These are phyloP conservation scores for Pseudomyrmex dendroicus DNA, from an alignment of 1,140 invertebrate genomes.

Conservation along the genomic window DNA sequence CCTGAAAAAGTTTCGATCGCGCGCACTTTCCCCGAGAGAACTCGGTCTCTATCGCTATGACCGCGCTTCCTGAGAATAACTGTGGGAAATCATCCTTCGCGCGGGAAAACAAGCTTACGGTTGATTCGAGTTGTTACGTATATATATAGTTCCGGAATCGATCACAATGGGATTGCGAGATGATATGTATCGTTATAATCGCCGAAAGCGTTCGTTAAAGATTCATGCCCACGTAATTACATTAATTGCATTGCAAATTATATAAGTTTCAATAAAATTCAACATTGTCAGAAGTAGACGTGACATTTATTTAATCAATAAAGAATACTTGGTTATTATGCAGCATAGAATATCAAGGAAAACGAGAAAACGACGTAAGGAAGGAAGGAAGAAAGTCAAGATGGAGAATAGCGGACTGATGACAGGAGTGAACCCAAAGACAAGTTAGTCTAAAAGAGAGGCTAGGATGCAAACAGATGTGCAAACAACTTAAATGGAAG, in stretches of 20 bases:
- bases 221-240: slow-evolving; percentile 27
- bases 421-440: slow-evolving; percentile 58
- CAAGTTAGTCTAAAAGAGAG: slow-evolving; percentile 58
- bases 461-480: slow-evolving; percentile 75
- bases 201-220: slow-evolving; percentile 36
- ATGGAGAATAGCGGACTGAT: slow-evolving; percentile 45
- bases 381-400: slow-evolving; percentile 7
- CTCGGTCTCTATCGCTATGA: slow-evolving; percentile 21
- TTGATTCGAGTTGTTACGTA: neutral
- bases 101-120: neutral
- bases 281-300: neutral
- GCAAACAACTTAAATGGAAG: slow-evolving; percentile 83
- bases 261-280: too few relatives aligned
- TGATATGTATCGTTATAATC: slow-evolving; percentile 18
- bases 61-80: slow-evolving; percentile 10
- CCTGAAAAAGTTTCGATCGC: slow-evolving; percentile 41
- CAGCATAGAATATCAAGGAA: neutral
- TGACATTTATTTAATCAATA: slow-evolving; percentile 45
- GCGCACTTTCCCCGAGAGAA: slow-evolving; percentile 51
- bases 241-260: slow-evolving; percentile 45
- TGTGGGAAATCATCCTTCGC: slow-evolving; percentile 41
- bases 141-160: neutral
- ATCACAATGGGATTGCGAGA: slow-evolving; percentile 25
- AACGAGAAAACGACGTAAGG: neutral
- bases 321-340: slow-evolving; percentile 7